Evolutionary conservation across 2,797 vertebrate genomes (phyloP), one percentile per base, ranked within the genome.

Genomic region (Huso huso): DNA sequence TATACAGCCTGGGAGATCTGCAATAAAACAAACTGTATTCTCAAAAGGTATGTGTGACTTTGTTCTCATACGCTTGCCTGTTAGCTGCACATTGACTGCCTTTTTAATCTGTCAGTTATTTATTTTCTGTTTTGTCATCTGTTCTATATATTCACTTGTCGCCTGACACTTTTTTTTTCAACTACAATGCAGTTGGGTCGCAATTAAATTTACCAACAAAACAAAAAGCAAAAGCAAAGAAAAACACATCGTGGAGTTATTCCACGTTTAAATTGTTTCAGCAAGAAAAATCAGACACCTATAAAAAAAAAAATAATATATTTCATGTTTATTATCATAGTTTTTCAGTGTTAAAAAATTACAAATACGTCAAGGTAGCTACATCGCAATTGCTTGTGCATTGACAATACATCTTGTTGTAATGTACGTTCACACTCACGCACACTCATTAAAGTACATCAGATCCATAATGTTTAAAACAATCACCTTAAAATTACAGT

Each of bases 61-160:
- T 89, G 87, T 90, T 89, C 76, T 74, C 75, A 70, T 79, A 83
- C 80, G 78, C 84, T 89, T 86, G 87, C 87, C 90, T 87, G 84
- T 87, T 89, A 88, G 88, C 85, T 80, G 87, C 81, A 81, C 80
- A 79, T 82, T 80, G 82, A 75, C 84, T 78, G 81, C 77, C 84
- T 86, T 93, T 93, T 92, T 93, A 79, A 91, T 91, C 87, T 91
- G 90, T 91, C 92, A 91, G 71, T 91, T 87, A 84, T 83, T 83
- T 82, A 82, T 86, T 86, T 83, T 82, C 79, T 74, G 78, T 84
- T 80, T 87, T 91, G 89, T 90, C 90, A 91, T 78, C 84, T 79
- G 74, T 72, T 79, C 77, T 77, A 80, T 80, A 76, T 75, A 85
- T 78, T 84, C 78, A 77, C 85, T 88, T 90, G 82, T 90, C 85